These are phyloP conservation scores for Oligia fasciuncula DNA, from an alignment of 2,888 invertebrate genomes.

Conservation along the genomic window DNA sequence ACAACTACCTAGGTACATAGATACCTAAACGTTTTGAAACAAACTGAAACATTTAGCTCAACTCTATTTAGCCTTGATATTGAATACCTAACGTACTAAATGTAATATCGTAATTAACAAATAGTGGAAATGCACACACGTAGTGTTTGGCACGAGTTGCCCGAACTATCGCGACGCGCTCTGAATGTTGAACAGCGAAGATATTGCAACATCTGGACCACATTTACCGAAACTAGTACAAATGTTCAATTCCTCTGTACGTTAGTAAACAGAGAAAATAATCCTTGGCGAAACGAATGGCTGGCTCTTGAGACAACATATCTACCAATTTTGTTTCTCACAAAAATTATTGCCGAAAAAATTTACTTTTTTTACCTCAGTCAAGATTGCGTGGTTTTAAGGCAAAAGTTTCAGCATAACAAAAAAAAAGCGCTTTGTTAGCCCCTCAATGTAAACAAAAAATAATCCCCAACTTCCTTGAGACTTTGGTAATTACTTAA, in stretches of 20 bases:
- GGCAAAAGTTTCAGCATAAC: slow-evolving; percentile 34
- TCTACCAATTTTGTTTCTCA: slow-evolving; percentile 24
- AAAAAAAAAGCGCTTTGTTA: slow-evolving; percentile 52
- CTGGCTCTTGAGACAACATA: slow-evolving; percentile 30
- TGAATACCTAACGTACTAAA: slow-evolving; percentile 31
- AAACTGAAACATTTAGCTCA: slow-evolving; percentile 19
- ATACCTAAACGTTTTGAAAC: background rate
- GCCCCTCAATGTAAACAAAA: slow-evolving; percentile 57
- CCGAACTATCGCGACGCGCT: slow-evolving; percentile 64
- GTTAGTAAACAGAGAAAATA: slow-evolving; percentile 38
- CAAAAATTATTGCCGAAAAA: slow-evolving; percentile 32
- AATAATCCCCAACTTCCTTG: slow-evolving; percentile 44
- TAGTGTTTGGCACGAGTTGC: slow-evolving; percentile 61
- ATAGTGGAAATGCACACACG: slow-evolving; percentile 40
- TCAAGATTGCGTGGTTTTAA: slow-evolving; percentile 44
- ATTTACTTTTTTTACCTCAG: slow-evolving; percentile 28
- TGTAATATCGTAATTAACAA: slow-evolving; percentile 60
- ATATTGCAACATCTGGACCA: slow-evolving; percentile 63
- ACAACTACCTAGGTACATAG: background rate
- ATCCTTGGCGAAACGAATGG: slow-evolving; percentile 32
- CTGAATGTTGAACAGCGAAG: slow-evolving; percentile 57
- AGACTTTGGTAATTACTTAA: slow-evolving; percentile 60
- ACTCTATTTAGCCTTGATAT: slow-evolving; percentile 32
- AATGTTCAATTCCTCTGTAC: slow-evolving; percentile 45
- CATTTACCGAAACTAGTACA: slow-evolving; percentile 39